A percentile compares a stretch with the other conserved stretches of the same genome.
Evolutionary conservation across 2,797 vertebrate species (phyloP).

Genomic region (Poecilia velifera): DNA sequence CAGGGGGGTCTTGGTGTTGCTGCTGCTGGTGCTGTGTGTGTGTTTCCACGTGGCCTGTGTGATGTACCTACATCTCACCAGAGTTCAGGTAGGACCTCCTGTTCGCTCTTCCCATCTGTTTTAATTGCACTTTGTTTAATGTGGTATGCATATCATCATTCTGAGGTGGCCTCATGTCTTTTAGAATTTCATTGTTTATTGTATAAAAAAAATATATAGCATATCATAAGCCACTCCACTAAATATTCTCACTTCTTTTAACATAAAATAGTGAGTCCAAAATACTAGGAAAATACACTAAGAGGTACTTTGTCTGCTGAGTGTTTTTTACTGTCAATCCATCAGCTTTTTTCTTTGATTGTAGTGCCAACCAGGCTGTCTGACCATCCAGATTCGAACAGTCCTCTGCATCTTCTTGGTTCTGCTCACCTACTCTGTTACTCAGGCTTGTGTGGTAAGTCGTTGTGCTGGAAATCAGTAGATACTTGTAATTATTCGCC

Average conservation of each 20-base stretch:
- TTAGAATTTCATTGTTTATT: background rate
- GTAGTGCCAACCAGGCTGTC: slow-evolving; percentile 96
- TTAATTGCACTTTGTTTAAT: background rate
- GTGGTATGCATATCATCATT: background rate
- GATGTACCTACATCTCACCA: slow-evolving; percentile 93
- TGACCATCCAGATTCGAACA: slow-evolving; percentile 96
- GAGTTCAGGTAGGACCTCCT: slow-evolving; percentile 86
- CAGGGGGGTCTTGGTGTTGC: slow-evolving; percentile 90
- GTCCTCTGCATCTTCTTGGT: slow-evolving; percentile 91
- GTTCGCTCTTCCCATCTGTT: no score
- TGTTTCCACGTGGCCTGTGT: slow-evolving; percentile 96
- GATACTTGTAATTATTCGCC: background rate
- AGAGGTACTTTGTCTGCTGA: slow-evolving; percentile 49
- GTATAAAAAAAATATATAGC: background rate
- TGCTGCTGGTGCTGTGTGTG: slow-evolving; percentile 94
- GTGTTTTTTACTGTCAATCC: slow-evolving; percentile 1
- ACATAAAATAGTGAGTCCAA: slow-evolving; percentile 51
- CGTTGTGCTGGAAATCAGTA: background rate
- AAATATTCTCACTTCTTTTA: slow-evolving; percentile 42
- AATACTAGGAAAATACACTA: slow-evolving; percentile 51
- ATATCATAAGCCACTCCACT: slow-evolving; percentile 40
- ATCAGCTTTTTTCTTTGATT: slow-evolving; percentile 19
- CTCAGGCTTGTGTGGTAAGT: slow-evolving; percentile 96
- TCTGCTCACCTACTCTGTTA: slow-evolving; percentile 92
- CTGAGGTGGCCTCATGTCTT: background rate